Conservation (phyloP, 2,888 invertebrate species). For the Eupeodes luniger region DNA sequence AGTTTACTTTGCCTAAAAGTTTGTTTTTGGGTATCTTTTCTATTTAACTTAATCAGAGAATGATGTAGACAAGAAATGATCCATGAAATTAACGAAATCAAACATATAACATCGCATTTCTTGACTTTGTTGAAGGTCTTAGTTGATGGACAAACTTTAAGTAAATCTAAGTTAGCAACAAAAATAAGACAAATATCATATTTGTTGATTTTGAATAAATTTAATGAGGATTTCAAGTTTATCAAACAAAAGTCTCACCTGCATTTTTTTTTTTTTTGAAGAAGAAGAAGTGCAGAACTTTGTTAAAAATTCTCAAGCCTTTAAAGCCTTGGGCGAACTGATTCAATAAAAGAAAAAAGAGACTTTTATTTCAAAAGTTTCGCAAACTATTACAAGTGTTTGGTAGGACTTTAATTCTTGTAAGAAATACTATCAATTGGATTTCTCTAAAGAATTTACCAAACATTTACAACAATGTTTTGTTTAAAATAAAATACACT, state of each 20-base stretch:
- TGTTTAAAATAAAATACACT: too few species aligned
- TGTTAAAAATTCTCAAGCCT: too few species aligned
- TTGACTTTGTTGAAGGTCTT: background rate
- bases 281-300: too few species aligned
- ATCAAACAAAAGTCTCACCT: background rate
- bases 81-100: background rate
- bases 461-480: too few species aligned
- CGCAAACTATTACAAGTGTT: too few species aligned
- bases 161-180: background rate
- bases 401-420: too few species aligned
- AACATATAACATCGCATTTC: background rate
- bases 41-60: background rate
- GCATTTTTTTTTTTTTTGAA: too few species aligned
- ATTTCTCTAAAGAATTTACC: too few species aligned
- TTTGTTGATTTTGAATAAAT: background rate
- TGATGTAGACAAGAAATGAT: background rate
- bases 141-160: background rate
- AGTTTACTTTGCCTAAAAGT: background rate
- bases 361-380: too few species aligned
- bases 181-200: background rate
- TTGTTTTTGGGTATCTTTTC: background rate
- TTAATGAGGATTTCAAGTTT: background rate
- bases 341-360: too few species aligned
- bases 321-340: too few species aligned
- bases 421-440: too few species aligned